phyloP scores from a whole-genome alignment of 2,113 vertebrate genomes.

The Todiramphus chloris region DNA sequence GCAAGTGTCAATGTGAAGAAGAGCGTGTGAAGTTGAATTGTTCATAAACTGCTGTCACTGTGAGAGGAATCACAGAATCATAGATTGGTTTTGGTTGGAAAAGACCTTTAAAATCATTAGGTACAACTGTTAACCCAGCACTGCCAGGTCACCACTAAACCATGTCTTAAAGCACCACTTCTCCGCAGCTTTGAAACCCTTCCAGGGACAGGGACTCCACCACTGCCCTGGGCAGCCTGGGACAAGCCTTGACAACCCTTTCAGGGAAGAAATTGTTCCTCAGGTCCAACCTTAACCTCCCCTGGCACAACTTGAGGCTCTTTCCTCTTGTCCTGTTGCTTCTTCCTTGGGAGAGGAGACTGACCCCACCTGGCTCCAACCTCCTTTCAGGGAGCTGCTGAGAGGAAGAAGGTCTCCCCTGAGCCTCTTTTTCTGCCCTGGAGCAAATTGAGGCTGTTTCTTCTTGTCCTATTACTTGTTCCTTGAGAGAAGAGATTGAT shows the following conservation, averaged over 20 bases:
- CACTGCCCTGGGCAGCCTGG: neutral
- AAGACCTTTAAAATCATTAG: neutral
- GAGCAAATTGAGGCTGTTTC: neutral
- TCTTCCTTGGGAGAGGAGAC: neutral
- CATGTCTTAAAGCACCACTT: neutral
- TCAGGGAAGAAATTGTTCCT: neutral
- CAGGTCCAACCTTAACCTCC: neutral
- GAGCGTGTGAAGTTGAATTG: neutral
- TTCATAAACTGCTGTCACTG: neutral
- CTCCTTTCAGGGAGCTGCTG: no score
- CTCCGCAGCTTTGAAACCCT: neutral
- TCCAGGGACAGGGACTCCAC: neutral
- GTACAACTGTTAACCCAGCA: neutral
- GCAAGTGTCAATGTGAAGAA: fast-evolving
- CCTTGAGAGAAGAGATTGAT: neutral
- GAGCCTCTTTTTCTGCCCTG: no score
- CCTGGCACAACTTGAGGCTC: no score
- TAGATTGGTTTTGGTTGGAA: neutral
- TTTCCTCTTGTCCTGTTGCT: neutral
- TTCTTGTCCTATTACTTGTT: neutral
- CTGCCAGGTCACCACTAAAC: neutral
- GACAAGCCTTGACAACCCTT: neutral
- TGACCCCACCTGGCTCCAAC: no score
- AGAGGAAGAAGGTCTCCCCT: no score
- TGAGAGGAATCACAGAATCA: neutral